Conservation (phyloP, 2,797 vertebrate genomes). For the Sternotherus odoratus region DNA sequence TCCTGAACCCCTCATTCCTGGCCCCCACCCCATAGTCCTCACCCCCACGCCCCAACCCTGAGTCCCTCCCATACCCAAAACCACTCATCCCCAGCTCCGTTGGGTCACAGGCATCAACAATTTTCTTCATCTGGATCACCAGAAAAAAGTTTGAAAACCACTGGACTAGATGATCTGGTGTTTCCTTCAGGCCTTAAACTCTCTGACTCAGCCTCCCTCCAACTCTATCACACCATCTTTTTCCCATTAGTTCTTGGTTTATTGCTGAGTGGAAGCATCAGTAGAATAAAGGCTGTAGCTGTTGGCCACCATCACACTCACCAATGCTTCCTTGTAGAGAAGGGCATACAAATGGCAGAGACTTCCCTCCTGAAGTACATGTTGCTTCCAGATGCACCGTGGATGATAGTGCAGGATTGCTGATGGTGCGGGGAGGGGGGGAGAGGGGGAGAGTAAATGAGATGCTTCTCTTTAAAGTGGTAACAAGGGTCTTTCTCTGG, state of each 20-base stretch:
- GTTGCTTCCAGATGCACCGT: constrained; percentile 71
- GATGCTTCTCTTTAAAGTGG: constrained; percentile 32
- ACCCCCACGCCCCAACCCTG: no score
- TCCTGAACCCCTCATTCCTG: no score
- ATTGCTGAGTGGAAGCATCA: background rate
- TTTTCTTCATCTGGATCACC: no score
- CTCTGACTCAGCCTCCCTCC: background rate
- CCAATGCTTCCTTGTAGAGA: constrained; percentile 32
- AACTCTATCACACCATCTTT: background rate
- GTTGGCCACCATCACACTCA: constrained; percentile 53
- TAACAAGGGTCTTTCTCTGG: constrained; percentile 38
- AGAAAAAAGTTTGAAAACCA: no score
- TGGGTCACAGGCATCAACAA: no score
- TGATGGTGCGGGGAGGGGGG: constrained; percentile 19
- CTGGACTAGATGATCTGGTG: background rate
- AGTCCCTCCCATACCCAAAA: no score
- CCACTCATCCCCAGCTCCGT: no score
- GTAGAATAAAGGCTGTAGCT: background rate
- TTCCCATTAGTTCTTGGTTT: background rate
- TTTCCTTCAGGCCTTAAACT: background rate
- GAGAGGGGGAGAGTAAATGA: background rate
- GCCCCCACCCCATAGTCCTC: no score
- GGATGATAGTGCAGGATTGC: constrained; percentile 72
- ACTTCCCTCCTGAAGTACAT: constrained; percentile 65
- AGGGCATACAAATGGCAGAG: constrained; percentile 57